phyloP scores from a whole-genome alignment of 2,888 invertebrate species.

The Panzeria rudis region DNA sequence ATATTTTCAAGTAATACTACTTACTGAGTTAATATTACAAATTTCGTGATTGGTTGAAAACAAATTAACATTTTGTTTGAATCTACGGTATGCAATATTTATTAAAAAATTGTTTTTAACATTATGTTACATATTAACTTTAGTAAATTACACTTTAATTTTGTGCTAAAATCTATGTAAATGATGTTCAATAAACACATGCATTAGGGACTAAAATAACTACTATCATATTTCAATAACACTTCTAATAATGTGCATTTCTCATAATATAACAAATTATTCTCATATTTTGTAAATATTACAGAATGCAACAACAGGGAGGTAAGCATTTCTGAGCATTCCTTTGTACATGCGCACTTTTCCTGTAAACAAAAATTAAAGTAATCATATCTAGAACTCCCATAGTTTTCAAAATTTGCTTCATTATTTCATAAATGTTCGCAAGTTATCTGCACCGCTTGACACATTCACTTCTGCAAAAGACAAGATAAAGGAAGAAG shows the following conservation, averaged over 20 bases:
- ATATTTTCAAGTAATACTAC: too few species aligned
- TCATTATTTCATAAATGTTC: conserved; percentile 78
- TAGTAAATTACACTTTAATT: too few species aligned
- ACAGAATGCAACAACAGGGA: conserved; percentile 3
- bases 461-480: conserved; percentile 71
- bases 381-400: conserved; percentile 71
- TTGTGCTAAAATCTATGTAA: too few species aligned
- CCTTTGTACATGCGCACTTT: conserved; percentile 51
- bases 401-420: conserved; percentile 74
- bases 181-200: too few species aligned
- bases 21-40: too few species aligned
- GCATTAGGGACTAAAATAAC: not conserved
- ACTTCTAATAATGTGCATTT: not conserved
- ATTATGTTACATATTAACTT: too few species aligned
- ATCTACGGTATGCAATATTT: too few species aligned
- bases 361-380: conserved; percentile 69
- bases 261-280: conserved; percentile 26
- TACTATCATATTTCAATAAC: not conserved
- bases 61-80: too few species aligned
- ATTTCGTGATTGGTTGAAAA: too few species aligned
- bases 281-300: conserved; percentile 50
- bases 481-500: conserved; percentile 16
- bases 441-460: conserved; percentile 81
- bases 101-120: too few species aligned
- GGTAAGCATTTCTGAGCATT: conserved; percentile 4